These are phyloP conservation scores for Babyrousa celebensis DNA, from an alignment of 2,797 vertebrate genomes.

Conservation along the genomic window DNA sequence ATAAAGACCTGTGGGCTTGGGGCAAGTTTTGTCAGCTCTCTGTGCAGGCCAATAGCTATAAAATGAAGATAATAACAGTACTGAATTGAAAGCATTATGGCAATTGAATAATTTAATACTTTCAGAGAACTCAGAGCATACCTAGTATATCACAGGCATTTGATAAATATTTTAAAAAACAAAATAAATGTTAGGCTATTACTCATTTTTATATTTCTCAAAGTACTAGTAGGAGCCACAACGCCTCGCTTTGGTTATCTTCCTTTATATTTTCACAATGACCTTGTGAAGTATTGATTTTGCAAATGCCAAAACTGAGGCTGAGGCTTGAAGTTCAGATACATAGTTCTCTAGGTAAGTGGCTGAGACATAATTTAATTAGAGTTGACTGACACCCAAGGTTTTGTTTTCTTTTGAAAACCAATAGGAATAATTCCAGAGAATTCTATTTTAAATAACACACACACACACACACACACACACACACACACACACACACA, in stretches of 20 bases:
- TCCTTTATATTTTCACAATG: slow-evolving; percentile 60
- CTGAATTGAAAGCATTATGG: not conserved
- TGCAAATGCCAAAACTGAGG: not conserved
- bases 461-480: no score
- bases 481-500: no score
- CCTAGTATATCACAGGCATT: not conserved
- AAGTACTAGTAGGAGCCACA: not conserved
- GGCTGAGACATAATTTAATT: not conserved
- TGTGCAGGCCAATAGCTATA: not conserved
- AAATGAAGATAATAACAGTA: not conserved
- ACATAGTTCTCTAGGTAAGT: not conserved
- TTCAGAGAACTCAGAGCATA: not conserved
- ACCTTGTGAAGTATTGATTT: slow-evolving; percentile 66
- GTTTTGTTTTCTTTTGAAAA: not conserved
- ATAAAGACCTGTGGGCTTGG: rapidly evolving
- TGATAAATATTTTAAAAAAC: not conserved
- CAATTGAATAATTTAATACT: not conserved
- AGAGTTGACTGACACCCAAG: not conserved
- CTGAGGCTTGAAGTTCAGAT: not conserved
- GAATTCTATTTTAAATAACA: slow-evolving; percentile 1
- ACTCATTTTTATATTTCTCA: not conserved
- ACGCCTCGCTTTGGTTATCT: not conserved
- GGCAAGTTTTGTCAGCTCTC: not conserved
- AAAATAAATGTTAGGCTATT: not conserved
- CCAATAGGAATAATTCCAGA: not conserved